These are phyloP conservation scores for Andrena hattorfiana DNA, from an alignment of 2,888 invertebrate species.

Conservation along the genomic window DNA sequence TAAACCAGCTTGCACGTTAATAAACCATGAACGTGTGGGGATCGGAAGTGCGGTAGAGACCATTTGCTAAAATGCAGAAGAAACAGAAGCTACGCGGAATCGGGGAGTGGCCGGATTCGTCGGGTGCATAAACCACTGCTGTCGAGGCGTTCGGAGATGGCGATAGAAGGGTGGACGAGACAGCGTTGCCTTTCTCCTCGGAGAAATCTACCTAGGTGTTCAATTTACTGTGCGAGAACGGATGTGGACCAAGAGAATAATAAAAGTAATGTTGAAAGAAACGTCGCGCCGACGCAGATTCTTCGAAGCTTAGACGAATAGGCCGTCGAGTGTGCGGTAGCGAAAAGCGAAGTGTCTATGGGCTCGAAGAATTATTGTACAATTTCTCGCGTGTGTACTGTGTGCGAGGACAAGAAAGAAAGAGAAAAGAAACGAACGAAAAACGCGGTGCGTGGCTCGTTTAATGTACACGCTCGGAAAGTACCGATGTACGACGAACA, in stretches of 20 bases:
- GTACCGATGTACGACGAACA: conserved; percentile 61
- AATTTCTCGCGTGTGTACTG: background rate
- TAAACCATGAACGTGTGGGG: conserved; percentile 47
- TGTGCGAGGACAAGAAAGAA: background rate
- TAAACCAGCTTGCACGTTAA: conserved; percentile 50
- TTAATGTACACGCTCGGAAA: conserved; percentile 39
- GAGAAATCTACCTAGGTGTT: background rate
- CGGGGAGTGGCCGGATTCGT: conserved; percentile 62
- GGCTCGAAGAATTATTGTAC: background rate
- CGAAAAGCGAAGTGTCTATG: conserved; percentile 20
- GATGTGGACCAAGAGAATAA: background rate
- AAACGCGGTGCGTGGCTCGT: conserved; percentile 39
- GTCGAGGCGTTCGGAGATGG: conserved; percentile 70
- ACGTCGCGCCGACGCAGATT: conserved; percentile 7
- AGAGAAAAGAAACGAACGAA: conserved; percentile 27
- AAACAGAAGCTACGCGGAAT: conserved; percentile 64
- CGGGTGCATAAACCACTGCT: conserved; percentile 78
- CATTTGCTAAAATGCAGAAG: conserved; percentile 69
- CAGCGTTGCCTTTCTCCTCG: conserved; percentile 39
- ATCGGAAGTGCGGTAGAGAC: conserved; percentile 25
- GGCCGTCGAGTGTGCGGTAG: conserved; percentile 27
- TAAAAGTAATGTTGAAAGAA: background rate
- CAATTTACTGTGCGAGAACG: conserved; percentile 1
- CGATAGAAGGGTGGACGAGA: conserved; percentile 65
- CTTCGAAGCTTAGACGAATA: conserved; percentile 1